phyloP scores from a whole-genome alignment of 92 coral and sea anemone species.

The Zoanthus solanderi region DNA sequence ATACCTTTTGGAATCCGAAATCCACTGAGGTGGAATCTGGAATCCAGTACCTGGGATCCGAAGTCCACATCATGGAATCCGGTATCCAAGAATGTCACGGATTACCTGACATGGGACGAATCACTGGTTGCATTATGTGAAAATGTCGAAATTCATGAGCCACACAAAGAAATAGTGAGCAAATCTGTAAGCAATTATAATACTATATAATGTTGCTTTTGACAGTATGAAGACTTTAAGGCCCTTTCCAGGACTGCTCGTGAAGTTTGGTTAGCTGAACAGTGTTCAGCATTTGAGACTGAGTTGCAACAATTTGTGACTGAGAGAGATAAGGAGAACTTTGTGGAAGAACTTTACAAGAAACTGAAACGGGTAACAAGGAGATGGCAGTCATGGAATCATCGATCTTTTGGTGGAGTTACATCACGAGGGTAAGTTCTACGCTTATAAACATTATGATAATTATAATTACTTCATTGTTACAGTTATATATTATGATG shows the following conservation, averaged over 20 bases:
- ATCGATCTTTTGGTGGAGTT: constrained; percentile 93
- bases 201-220: background rate
- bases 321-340: constrained; percentile 75
- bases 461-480: no score
- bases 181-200: background rate
- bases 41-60: no score
- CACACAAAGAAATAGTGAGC: no score
- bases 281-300: constrained; percentile 94
- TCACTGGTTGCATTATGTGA: background rate
- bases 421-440: constrained; percentile 88
- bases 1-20: no score
- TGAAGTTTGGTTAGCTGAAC: constrained; percentile 97
- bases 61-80: no score
- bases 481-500: no score
- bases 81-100: no score
- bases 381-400: constrained; percentile 99
- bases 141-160: background rate
- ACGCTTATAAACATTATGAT: background rate
- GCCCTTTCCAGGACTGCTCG: constrained; percentile 91
- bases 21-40: no score
- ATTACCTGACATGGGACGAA: no score
- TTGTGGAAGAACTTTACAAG: constrained; percentile 89
- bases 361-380: constrained; percentile 92
- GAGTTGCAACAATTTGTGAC: constrained; percentile 73
- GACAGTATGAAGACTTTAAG: constrained; percentile 86